phyloP scores from a whole-genome alignment of 2,888 invertebrate species.

The Agonopterix alstromeriana region DNA sequence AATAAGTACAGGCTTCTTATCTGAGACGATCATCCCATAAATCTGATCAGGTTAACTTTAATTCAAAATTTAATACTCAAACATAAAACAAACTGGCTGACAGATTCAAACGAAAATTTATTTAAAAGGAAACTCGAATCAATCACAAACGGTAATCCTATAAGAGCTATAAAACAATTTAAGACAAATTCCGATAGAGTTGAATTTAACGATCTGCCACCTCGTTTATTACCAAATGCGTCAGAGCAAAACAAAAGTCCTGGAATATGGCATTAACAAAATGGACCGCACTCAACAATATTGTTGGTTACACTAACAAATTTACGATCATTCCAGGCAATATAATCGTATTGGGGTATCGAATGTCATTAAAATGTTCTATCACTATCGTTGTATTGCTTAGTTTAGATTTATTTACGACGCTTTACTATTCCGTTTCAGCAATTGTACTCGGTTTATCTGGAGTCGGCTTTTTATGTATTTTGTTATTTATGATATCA shows the following conservation, averaged over 20 bases:
- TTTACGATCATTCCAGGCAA: constrained; percentile 46
- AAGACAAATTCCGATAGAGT: constrained; percentile 54
- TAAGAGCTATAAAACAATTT: constrained; percentile 62
- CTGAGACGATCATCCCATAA: constrained; percentile 37
- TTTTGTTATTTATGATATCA: constrained; percentile 2
- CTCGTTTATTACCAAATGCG: constrained; percentile 58
- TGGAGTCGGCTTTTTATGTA: constrained; percentile 4
- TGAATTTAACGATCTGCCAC: constrained; percentile 65
- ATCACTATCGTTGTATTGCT: constrained; percentile 32
- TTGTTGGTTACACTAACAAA: constrained; percentile 44
- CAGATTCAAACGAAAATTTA: constrained; percentile 47
- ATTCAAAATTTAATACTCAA: constrained; percentile 43
- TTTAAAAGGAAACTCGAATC: constrained; percentile 56
- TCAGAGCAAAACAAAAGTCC: constrained; percentile 49
- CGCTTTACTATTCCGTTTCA: constrained; percentile 21
- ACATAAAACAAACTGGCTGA: constrained; percentile 52
- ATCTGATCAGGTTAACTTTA: constrained; percentile 32
- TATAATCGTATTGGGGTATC: constrained; percentile 41
- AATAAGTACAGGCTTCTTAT: constrained; percentile 41
- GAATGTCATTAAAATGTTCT: constrained; percentile 49
- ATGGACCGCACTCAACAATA: constrained; percentile 46
- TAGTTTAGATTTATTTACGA: constrained; percentile 47
- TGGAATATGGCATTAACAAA: constrained; percentile 49
- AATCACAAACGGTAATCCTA: constrained; percentile 68
- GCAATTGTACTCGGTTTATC: constrained; percentile 3